Conservation (phyloP, 2,888 invertebrate species). For the Philopedon plagiatum region DNA sequence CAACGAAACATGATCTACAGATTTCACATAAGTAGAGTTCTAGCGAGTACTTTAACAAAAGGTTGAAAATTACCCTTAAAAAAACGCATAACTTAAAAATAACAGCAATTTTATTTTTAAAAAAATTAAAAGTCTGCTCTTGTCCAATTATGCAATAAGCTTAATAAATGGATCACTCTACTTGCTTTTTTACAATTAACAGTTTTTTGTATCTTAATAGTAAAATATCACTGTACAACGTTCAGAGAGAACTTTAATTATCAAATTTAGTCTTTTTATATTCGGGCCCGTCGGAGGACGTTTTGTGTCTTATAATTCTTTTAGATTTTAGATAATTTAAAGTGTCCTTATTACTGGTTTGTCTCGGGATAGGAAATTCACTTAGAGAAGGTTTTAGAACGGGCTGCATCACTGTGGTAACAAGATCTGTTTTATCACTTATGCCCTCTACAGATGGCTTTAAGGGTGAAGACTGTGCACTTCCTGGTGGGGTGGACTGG, state of each 20-base stretch:
- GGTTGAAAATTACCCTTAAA: background rate
- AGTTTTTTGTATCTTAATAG: constrained; percentile 23
- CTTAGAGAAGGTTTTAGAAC: constrained; percentile 60
- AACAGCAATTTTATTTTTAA: constrained; percentile 27
- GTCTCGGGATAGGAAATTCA: constrained; percentile 59
- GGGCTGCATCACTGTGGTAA: constrained; percentile 55
- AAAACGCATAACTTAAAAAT: constrained; percentile 15
- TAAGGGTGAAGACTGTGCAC: constrained; percentile 46
- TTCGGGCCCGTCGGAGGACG: constrained; percentile 57
- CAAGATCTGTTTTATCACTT: constrained; percentile 51
- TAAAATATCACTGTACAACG: constrained; percentile 32
- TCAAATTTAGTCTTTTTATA: constrained; percentile 60
- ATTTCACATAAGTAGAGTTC: too few species aligned
- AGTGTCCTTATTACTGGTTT: constrained; percentile 62
- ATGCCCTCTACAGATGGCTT: constrained; percentile 58
- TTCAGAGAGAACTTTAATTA: constrained; percentile 8
- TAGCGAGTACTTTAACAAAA: constrained; percentile 1
- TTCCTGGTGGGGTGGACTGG: background rate
- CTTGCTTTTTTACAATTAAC: constrained; percentile 10
- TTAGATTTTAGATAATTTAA: constrained; percentile 67
- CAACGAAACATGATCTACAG: too few species aligned
- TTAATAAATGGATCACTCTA: constrained; percentile 7
- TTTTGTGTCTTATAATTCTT: constrained; percentile 65
- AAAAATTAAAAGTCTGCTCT: background rate
- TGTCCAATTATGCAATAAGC: background rate